Base-by-base conservation (phyloP, 2,113 vertebrate species). In the Nothobranchius kuhntae region DNA sequence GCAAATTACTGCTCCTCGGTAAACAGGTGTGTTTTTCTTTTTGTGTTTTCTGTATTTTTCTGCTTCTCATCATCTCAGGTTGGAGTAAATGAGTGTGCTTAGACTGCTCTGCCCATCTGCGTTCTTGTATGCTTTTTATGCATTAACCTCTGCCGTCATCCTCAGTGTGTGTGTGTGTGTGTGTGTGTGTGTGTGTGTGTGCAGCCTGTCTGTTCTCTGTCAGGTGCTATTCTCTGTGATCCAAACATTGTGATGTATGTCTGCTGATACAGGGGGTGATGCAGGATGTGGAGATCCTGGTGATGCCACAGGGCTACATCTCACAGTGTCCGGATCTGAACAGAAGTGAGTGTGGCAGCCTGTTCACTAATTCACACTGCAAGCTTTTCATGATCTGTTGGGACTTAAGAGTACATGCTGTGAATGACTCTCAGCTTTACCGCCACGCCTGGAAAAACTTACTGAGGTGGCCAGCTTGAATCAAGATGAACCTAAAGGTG, bases 271-370 rank as follows among this genome's bases (percentile, higher is more conserved):
- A 99, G 98, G 98, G 98, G 24, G 89, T 98, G 90, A 96, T 99
- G 96, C 96, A 99, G 90, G 98, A 99, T 74, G 94, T 98, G 66
- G 94, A 98, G 87, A 93, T 99, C 78, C 94, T 98, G 87, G 93
- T 97, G 84, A 98, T 98, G 95, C 95, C 97, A 66, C 97, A 99
- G 91, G 98, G 97, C 85, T 99, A 96, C 93, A 98, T 99, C 87
- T 94, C 93, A 58, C 98, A 99, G 82, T 99, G 98, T 82, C 98
- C 98, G 59, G 97, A 99, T 90, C 96, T 99, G 61, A 99, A 99
- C 93, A 96, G 96, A 89, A 99, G 98, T 99, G 93, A 94, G 98
- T 96, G 30, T 1, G 4, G 30, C 30, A 30, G 30, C 30, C 30
- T 30, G 30, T 30, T 30, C 30, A 30, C 30, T 30, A 30, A 30